Base-by-base conservation (phyloP, 2,113 vertebrate genomes). In the Tragelaphus imberbis region DNA sequence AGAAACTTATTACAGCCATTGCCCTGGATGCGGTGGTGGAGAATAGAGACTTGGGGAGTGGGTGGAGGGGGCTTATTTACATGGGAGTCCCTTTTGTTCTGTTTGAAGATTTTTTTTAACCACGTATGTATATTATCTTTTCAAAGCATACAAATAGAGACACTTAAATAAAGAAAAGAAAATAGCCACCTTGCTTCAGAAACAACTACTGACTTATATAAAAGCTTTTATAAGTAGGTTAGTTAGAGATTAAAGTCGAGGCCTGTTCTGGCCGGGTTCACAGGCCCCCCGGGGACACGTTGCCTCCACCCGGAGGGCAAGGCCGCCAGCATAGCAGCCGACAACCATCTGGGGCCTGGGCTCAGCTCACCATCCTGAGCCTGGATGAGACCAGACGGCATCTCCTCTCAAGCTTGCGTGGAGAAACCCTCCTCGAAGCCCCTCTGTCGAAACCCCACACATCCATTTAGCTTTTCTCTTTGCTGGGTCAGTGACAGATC, bases 401-500 rank as follows among this genome's bases (percentile, higher is more conserved):
- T 30, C 16, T 44, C 82, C 88, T 85, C 53, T 28, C 44, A 7
- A 44, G 49, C 0, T 25, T 51, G 16, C 1, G 0, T 7, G 11
- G 30, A 81, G 79, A 81, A 81, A 33, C 49, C 47, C 5, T 49
- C 71, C 51, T 15, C 49, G 65, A 27, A 13, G 30, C 21, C 40
- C 27, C 53, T 49, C 49, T 0, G 5, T 7, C 5, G 27, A 28
- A 49, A 85, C 51, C 71, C 51, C 2, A 3, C 12, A 14, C 40
- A 55, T 96, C 88, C 80, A 19, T 88, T 88, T 89, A 23, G 94
- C 97, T 97, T 96, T 90, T 98, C 93, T 98, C 97, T 98, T 98
- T 98, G 98, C 98, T 98, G 97, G 97, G 96, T 98, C 98, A 98
- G 98, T 98, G 98, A 98, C 98, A 98, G 98, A 98, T 98, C 98